Base-by-base conservation (phyloP, 2,888 invertebrate species). In the Catocala fraxini region DNA sequence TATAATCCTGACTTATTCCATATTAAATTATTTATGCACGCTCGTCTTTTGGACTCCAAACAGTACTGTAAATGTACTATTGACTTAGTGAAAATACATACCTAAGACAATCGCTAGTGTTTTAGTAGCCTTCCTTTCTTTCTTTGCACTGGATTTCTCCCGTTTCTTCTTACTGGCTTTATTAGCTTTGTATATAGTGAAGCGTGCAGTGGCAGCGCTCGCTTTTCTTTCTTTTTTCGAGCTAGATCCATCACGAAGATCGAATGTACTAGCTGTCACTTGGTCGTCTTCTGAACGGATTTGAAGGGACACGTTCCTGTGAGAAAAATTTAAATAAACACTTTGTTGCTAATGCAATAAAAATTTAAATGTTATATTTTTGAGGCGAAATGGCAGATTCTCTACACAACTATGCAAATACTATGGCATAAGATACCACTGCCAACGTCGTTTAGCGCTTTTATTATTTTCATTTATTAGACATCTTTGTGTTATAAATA, bases 51-150 rank as follows among this genome's bases (percentile, higher is more conserved):
- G 15, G 15, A 15, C 15, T 7, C 0, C 4, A 7, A 35, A 6
- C 7, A 35, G 35, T 35, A 0, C 7, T 0, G 7, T 35, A 5
- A 35, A 35, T 35, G 7, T 35, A 6, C 0, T 39, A 39, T 39
- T 39, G 6, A 12, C 12, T 5, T 6, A 6, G 4, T 4, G 13
- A 15, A 41, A 9, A 10, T 6, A 43, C 96, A 96, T 94, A 99
- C 99, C 99, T 88, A 99, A 95, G 75, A 99, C 99, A 90, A 99
- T 99, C 62, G 99, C 99, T 74, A 99, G 93, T 7, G 99, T 99
- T 95, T 99, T 99, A 7, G 99, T 99, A 41, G 99, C 99, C 91
- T 99, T 99, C 65, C 99, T 96, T 86, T 99, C 99, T 82, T 98
- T 98, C 89, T 97, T 98, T 4, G 98, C 98, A 0, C 98, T 98